Evolutionary conservation across 2,888 invertebrate genomes (phyloP).

Genomic region (Agrotis segetum): DNA sequence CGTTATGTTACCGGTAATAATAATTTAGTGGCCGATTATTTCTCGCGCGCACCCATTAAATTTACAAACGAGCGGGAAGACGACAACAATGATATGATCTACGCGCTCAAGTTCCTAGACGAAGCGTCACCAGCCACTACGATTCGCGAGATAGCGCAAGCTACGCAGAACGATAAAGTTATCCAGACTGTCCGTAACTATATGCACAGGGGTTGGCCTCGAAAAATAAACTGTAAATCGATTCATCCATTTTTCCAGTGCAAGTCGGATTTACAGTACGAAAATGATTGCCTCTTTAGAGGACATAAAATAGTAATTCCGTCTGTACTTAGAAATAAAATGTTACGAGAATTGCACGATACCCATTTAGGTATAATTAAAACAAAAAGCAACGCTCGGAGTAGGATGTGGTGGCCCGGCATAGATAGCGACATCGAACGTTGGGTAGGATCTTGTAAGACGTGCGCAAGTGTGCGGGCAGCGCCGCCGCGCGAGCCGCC

Average conservation of each 20-base stretch:
- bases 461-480: background rate
- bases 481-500: constrained; percentile 12
- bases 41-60: constrained; percentile 12
- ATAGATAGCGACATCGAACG: constrained; percentile 12
- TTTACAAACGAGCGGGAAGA: background rate
- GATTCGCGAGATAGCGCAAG: background rate
- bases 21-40: constrained; percentile 20
- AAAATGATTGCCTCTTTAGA: background rate
- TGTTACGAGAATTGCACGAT: constrained; percentile 15
- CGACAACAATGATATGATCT: background rate
- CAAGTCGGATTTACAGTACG: no score
- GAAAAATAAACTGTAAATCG: background rate
- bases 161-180: background rate
- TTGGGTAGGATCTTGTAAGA: background rate
- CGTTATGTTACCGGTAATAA: constrained; percentile 8
- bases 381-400: constrained; percentile 24
- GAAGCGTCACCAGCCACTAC: constrained; percentile 4
- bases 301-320: constrained; percentile 32
- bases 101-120: constrained; percentile 1
- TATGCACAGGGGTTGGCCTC: background rate
- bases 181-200: background rate
- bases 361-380: constrained; percentile 22
- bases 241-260: background rate
- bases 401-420: constrained; percentile 14
- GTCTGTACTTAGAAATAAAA: background rate